A percentile compares a stretch with the other conserved stretches of the same genome.
Evolutionary conservation across 1,140 invertebrate species (phyloP).

Genomic region (Lethrus apterus): DNA sequence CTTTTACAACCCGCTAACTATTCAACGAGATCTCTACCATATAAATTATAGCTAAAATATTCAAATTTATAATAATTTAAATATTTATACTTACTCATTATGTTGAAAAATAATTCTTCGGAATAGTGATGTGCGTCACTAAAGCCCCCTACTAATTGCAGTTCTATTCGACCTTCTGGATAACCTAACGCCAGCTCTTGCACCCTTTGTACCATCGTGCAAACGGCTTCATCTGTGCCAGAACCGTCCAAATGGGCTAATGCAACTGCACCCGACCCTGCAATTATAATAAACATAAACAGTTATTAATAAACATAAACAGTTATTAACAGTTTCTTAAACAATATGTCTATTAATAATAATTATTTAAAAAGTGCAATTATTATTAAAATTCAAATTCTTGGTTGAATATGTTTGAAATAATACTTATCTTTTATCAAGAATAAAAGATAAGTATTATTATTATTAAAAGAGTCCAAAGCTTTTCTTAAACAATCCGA

Average conservation of each 20-base stretch:
- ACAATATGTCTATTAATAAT: too few relatives aligned
- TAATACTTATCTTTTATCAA: too few relatives aligned
- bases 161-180: conserved; percentile 77
- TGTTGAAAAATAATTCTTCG: conserved; percentile 82
- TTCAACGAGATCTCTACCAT: too few relatives aligned
- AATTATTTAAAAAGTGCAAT: too few relatives aligned
- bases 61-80: too few relatives aligned
- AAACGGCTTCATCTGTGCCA: conserved; percentile 72
- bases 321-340: too few relatives aligned
- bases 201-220: conserved; percentile 70
- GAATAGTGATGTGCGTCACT: conserved; percentile 73
- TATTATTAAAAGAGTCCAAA: too few relatives aligned
- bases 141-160: conserved; percentile 86
- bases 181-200: conserved; percentile 76
- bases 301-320: neutral
- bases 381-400: too few relatives aligned
- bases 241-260: conserved; percentile 84
- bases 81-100: conserved; percentile 80
- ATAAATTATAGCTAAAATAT: too few relatives aligned
- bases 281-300: conserved; percentile 14
- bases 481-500: too few relatives aligned
- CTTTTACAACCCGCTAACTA: too few relatives aligned
- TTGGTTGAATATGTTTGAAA: too few relatives aligned
- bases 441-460: neutral
- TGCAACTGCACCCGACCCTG: conserved; percentile 80